Evolutionary conservation across 1,140 invertebrate species (phyloP), one percentile per base, ranked within the genome.

Genomic region (Periplaneta americana): DNA sequence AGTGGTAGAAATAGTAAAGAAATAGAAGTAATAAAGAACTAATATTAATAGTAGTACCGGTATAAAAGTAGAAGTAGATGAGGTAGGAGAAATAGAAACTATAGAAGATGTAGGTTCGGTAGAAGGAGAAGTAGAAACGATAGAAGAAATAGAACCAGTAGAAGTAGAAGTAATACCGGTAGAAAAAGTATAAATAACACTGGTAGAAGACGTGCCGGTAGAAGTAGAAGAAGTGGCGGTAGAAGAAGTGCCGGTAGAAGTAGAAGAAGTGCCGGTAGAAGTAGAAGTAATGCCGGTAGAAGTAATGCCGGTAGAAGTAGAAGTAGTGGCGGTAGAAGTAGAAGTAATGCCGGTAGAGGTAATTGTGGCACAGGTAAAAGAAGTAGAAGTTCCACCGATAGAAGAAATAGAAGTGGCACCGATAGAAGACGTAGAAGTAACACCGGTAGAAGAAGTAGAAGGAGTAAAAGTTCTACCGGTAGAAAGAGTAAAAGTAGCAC

Each of bases 291-390:
- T 1, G 4, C 1, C 1, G 48, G 48, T 57, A n/a, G 48, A 4
- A 57, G 48, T 57, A n/a, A 57, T 1, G 48, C 1, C 1, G 1
- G 48, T 57, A n/a, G 4, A 57, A 57, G 48, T 57, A n/a, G n/a
- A 4, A n/a, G 1, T 2, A n/a, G 1, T 57, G 48, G 4, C 17
- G n/a, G 1, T 57, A n/a, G n/a, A 1, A 1, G 1, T 2, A 1
- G 4, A 18, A n/a, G 48, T 18, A 57, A n/a, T 1, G 4, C 17
- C 1, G 48, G 48, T 57, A n/a, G n/a, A 2, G 1, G 48, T 18
- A 57, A n/a, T 2, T 2, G n/a, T 4, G 48, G 48, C n/a, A 4
- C 1, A 18, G 48, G 4, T 18, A 57, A n/a, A 18, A 4, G n/a
- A 1, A n/a, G 48, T 2, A 4, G 48, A 18, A n/a, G 4, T 18